Conservation (phyloP, 92 coral and sea anemone genomes). For the Phenganax marumi region DNA sequence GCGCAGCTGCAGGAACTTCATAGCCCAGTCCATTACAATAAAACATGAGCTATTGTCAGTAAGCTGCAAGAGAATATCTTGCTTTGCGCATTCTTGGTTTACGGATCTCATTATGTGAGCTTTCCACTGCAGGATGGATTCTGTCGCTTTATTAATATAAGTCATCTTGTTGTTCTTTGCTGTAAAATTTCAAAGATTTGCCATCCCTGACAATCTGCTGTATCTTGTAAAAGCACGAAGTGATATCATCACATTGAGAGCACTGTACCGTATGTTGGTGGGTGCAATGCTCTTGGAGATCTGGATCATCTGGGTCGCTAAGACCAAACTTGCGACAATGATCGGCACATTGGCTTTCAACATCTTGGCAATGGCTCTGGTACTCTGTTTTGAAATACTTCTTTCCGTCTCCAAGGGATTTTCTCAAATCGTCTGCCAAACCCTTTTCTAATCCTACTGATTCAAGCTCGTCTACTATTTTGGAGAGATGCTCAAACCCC, state of each 20-base stretch:
- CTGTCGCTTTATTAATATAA: constrained; percentile 58
- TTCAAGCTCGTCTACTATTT: constrained; percentile 56
- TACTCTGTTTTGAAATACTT: constrained; percentile 55
- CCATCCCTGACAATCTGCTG: background rate
- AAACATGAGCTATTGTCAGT: constrained; percentile 60
- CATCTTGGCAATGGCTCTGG: constrained; percentile 50
- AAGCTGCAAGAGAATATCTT: constrained; percentile 46
- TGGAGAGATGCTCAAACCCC: constrained; percentile 52
- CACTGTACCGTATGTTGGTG: constrained; percentile 52
- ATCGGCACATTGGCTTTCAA: constrained; percentile 63
- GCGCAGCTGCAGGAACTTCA: constrained; percentile 72
- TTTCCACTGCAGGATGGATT: constrained; percentile 64
- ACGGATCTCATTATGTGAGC: constrained; percentile 74
- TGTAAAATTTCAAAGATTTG: constrained; percentile 59
- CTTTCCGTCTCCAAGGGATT: constrained; percentile 35
- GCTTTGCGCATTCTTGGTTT: constrained; percentile 68
- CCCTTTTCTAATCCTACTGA: constrained; percentile 60
- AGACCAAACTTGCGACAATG: constrained; percentile 58
- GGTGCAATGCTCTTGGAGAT: constrained; percentile 48
- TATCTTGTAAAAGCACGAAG: background rate
- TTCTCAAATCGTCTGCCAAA: constrained; percentile 41
- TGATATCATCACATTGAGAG: constrained; percentile 60
- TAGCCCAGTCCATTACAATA: constrained; percentile 75
- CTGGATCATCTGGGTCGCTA: constrained; percentile 52
- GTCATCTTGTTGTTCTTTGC: constrained; percentile 67